Conservation (phyloP, 2,797 vertebrate species). For the Neopelma chrysocephalum region DNA sequence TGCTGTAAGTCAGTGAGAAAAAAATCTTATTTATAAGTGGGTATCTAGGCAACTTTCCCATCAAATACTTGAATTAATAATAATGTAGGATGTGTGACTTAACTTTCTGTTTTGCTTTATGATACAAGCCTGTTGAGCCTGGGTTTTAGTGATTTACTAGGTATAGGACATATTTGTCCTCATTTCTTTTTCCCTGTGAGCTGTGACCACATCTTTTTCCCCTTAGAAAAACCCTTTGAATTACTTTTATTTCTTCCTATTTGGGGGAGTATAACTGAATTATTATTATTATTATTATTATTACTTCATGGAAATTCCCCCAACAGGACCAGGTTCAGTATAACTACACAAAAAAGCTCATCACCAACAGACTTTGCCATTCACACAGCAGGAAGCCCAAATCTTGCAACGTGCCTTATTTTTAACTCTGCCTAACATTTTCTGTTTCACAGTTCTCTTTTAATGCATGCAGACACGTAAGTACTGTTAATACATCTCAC, state of each 20-base stretch:
- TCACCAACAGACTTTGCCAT: not conserved
- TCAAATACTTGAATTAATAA: not conserved
- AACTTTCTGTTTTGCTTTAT: not conserved
- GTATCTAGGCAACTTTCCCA: not conserved
- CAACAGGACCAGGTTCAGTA: not conserved
- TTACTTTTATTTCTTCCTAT: not conserved
- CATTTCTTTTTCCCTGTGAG: not conserved
- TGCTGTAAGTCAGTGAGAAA: not conserved
- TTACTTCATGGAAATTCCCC: not conserved
- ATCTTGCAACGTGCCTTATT: not conserved
- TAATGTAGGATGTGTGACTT: not conserved
- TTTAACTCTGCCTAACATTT: not conserved
- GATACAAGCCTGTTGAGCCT: not conserved
- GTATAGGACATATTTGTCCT: not conserved
- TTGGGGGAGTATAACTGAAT: not conserved
- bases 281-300: not conserved
- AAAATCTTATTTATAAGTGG: not conserved
- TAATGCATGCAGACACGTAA: not conserved
- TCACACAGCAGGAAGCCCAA: not conserved
- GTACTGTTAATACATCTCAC: not conserved
- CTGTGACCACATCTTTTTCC: not conserved
- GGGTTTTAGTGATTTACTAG: not conserved
- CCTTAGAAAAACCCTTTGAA: not conserved
- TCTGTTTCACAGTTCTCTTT: not conserved
- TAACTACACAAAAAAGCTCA: not conserved